Percentiles rank a stretch among this genome's conserved stretches.
phyloP scores from a whole-genome alignment of 2,888 invertebrate genomes.

The Xanthia togata region DNA sequence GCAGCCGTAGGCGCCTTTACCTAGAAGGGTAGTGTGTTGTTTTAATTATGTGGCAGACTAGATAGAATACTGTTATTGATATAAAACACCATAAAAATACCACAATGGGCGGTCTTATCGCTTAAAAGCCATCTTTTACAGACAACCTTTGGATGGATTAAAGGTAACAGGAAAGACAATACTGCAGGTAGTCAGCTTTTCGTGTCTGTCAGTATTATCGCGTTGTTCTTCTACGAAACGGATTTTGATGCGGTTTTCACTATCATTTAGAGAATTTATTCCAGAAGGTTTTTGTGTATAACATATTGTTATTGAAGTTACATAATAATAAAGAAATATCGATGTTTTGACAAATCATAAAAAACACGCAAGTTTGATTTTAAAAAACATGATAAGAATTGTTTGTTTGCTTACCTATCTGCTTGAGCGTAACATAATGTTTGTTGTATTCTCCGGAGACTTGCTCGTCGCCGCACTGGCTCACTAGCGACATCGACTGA shows the following conservation, averaged over 20 bases:
- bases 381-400: background rate
- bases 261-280: background rate
- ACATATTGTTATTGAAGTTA: background rate
- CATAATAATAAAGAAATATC: background rate
- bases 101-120: no score
- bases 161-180: no score
- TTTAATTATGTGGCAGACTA: no score
- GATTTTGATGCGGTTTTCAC: background rate
- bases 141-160: no score
- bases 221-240: background rate
- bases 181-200: no score
- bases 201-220: background rate
- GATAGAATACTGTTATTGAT: no score
- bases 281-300: no score
- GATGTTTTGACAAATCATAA: background rate
- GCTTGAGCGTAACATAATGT: conserved; percentile 91
- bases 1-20: conserved; percentile 93
- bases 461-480: conserved; percentile 90
- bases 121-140: no score
- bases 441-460: conserved; percentile 90
- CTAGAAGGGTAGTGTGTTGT: conserved; percentile 64
- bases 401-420: conserved; percentile 88
- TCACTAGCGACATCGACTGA: conserved; percentile 89
- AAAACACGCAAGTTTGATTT: background rate
- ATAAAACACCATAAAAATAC: no score